Evolutionary conservation across 2,888 invertebrate genomes (phyloP).

Genomic region (Cenopis cana): DNA sequence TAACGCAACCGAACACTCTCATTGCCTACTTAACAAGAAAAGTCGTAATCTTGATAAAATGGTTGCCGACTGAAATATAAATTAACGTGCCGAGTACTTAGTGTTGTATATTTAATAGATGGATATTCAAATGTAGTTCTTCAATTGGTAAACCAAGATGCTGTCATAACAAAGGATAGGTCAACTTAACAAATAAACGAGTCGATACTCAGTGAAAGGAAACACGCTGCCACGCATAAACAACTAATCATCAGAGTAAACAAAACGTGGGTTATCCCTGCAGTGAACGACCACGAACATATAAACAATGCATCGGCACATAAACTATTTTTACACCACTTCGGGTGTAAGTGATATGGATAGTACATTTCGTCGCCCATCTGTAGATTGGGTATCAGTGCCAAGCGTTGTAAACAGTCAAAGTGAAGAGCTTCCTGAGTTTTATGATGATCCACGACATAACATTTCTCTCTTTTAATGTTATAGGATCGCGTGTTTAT

Average conservation of each 20-base stretch:
- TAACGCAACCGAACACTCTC: slow-evolving; percentile 10
- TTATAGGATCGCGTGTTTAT: slow-evolving; percentile 55
- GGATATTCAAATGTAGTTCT: neutral
- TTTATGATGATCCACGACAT: slow-evolving; percentile 59
- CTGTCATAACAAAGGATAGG: neutral
- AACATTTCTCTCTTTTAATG: slow-evolving; percentile 64
- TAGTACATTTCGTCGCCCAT: slow-evolving; percentile 70
- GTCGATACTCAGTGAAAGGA: slow-evolving; percentile 19
- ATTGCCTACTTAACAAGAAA: slow-evolving; percentile 5
- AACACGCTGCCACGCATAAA: slow-evolving; percentile 18
- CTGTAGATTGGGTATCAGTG: slow-evolving; percentile 64
- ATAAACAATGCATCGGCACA: slow-evolving; percentile 65
- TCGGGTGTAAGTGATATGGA: slow-evolving; percentile 65
- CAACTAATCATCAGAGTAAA: slow-evolving; percentile 23
- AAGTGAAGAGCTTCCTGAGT: slow-evolving; percentile 63
- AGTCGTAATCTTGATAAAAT: slow-evolving; percentile 1
- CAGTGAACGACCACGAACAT: slow-evolving; percentile 61
- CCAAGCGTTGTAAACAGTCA: slow-evolving; percentile 70
- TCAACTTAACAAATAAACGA: neutral
- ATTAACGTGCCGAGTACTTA: slow-evolving; percentile 14
- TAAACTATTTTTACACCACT: slow-evolving; percentile 65
- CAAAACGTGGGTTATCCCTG: slow-evolving; percentile 38
- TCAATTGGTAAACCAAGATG: neutral
- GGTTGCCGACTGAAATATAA: slow-evolving; percentile 3
- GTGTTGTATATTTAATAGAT: slow-evolving; percentile 3